Base-by-base conservation (phyloP, 2,888 invertebrate genomes). In the Tenthredo scrophulariae region DNA sequence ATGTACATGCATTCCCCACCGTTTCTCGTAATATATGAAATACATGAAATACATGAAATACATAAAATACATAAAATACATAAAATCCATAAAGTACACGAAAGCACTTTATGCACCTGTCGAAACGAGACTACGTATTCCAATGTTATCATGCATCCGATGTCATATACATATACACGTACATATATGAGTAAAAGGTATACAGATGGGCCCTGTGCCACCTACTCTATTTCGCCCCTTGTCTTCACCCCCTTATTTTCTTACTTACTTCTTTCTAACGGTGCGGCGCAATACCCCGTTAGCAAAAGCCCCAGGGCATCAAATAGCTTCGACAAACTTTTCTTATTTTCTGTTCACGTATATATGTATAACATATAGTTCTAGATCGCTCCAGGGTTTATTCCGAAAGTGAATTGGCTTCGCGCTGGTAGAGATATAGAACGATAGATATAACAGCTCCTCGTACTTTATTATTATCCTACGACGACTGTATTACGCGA, bases 251-350 rank as follows among this genome's bases (percentile, higher is more conserved):
- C 62, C 43, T 22, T 74, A 18, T 43, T 74, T 37, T 72, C 72
- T 72, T 74, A 43, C n/a, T 18, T 72, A 72, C 13, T 67, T 13
- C 33, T 67, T 33, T 67, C 67, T 67, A 67, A 67, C 67, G 67
- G 33, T 5, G 33, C 18, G 29, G 33, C 18, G 33, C 29, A 33
- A 67, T 33, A 13, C 67, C 67, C 67, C 67, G 67, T 67, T 67
- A 29, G 67, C 33, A 15, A 67, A 67, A 67, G 67, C 72, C 72
- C 72, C 22, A 40, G 43, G 72, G 72, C 72, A 22, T 74, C 72
- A 9, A 74, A 74, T 74, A 74, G 72, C 72, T 74, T 74, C 72
- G 72, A 43, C 40, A 74, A 74, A 74, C 26, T 74, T 74, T 74
- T 74, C 72, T 74, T 74, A 74, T 74, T 74, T 74, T 74, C 72